A percentile compares a stretch with the other conserved stretches of the same genome.
Evolutionary conservation across 2,888 invertebrate species (phyloP).

Genomic region (Eupsilia transversa): DNA sequence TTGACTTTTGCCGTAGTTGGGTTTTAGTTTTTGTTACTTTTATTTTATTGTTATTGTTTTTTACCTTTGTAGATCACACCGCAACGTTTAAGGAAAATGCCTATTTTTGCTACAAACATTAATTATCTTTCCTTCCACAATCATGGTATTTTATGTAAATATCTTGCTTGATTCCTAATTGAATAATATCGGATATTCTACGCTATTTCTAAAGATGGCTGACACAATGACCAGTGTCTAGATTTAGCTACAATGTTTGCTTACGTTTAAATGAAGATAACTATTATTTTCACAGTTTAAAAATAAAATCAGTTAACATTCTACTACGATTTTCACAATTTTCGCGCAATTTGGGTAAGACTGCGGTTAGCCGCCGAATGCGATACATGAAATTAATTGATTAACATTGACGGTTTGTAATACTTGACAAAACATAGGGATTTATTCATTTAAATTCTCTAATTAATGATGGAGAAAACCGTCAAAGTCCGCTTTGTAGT

Average conservation of each 20-base stretch:
- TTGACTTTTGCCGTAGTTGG: no score
- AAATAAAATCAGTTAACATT: not conserved
- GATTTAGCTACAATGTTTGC: not conserved
- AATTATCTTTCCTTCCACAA: not conserved
- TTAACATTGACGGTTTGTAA: not conserved
- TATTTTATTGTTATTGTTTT: not conserved
- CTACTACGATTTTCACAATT: not conserved
- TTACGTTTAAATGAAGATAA: not conserved
- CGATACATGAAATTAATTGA: no score
- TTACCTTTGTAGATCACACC: no score
- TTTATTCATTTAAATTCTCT: not conserved
- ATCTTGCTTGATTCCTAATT: not conserved
- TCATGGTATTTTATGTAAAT: not conserved
- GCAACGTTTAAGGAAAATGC: not conserved
- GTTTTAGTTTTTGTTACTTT: no score
- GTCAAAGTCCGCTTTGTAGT: not conserved
- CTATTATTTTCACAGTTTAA: not conserved
- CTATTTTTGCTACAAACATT: no score
- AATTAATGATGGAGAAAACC: no score
- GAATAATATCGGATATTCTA: not conserved
- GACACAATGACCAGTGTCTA: not conserved
- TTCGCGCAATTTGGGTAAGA: not conserved
- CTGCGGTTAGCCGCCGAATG: not conserved
- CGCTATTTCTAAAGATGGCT: constrained; percentile 1
- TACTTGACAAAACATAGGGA: no score